Evolutionary conservation across 1,140 invertebrate genomes (phyloP).

Genomic region (Lanistes nyassanus): DNA sequence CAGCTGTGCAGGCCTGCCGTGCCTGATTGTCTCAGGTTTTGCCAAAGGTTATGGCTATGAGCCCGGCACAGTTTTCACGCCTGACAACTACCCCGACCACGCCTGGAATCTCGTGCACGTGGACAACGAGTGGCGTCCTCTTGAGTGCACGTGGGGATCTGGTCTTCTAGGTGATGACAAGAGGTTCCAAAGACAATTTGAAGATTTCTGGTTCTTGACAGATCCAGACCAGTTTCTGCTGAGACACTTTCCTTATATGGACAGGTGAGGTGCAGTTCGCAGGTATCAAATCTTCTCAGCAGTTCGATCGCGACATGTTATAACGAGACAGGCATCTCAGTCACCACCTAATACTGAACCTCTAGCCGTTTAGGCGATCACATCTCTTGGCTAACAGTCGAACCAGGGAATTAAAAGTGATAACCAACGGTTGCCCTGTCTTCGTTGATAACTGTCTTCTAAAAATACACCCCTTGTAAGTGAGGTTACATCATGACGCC

Average conservation of each 20-base stretch:
- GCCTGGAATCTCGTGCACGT: slow-evolving; percentile 56
- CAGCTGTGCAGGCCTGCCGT: slow-evolving; percentile 82
- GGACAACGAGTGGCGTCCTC: slow-evolving; percentile 51
- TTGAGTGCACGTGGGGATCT: slow-evolving; percentile 67
- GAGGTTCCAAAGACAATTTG: slow-evolving; percentile 41
- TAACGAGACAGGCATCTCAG: too few species aligned
- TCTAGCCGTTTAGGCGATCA: background rate
- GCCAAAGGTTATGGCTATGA: slow-evolving; percentile 97
- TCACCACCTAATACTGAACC: too few species aligned
- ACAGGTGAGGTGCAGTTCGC: slow-evolving; percentile 12
- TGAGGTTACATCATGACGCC: too few species aligned
- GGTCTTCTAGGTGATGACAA: slow-evolving; percentile 46
- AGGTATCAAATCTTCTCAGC: too few species aligned
- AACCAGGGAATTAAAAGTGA: too few species aligned
- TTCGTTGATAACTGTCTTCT: too few species aligned
- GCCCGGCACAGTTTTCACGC: slow-evolving; percentile 92
- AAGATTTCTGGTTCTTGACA: slow-evolving; percentile 67
- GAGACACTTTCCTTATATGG: slow-evolving; percentile 68
- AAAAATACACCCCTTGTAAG: too few species aligned
- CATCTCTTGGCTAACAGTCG: too few species aligned
- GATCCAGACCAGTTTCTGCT: slow-evolving; percentile 69
- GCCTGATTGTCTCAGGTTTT: slow-evolving; percentile 97
- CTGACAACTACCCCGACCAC: slow-evolving; percentile 79
- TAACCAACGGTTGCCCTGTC: too few species aligned
- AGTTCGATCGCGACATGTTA: too few species aligned